Evolutionary conservation across 2,888 invertebrate genomes (phyloP).

Genomic region (Drosophila meridionalis): DNA sequence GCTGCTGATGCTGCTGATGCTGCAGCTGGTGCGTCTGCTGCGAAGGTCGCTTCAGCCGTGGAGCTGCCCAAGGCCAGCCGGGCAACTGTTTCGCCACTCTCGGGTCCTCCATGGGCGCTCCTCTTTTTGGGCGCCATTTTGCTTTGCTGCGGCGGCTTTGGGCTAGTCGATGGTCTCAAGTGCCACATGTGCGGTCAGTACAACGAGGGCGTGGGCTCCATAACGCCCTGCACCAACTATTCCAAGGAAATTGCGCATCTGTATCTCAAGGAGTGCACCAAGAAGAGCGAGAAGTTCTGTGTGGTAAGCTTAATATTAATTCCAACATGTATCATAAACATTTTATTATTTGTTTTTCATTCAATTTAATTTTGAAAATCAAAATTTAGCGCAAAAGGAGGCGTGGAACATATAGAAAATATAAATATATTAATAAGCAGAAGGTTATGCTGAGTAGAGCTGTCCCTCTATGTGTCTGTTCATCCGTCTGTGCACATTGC

Average conservation of each 20-base stretch:
- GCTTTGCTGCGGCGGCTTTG: constrained; percentile 72
- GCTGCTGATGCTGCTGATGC: background rate
- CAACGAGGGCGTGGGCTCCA: constrained; percentile 94
- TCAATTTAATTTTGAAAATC: too few species aligned
- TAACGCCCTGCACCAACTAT: constrained; percentile 93
- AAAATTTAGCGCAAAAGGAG: background rate
- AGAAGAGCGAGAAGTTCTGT: constrained; percentile 88
- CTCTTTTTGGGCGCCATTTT: constrained; percentile 69
- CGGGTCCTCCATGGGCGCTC: constrained; percentile 43
- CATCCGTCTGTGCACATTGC: too few species aligned
- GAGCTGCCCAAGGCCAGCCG: constrained; percentile 29
- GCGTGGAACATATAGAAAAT: background rate
- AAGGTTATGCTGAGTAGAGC: too few species aligned
- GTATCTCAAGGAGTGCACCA: constrained; percentile 89
- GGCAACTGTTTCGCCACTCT: constrained; percentile 31
- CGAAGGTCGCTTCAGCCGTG: constrained; percentile 37
- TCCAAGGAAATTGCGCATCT: constrained; percentile 88
- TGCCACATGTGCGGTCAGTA: constrained; percentile 94
- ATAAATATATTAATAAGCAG: too few species aligned
- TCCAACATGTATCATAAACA: background rate
- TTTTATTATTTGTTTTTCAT: too few species aligned
- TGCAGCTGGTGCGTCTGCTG: background rate
- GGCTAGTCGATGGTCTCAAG: constrained; percentile 84
- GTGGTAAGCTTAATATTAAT: constrained; percentile 88
- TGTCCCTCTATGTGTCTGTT: too few species aligned